Evolutionary conservation across 2,888 invertebrate species (phyloP).

Genomic region (Ectemnius cavifrons): DNA sequence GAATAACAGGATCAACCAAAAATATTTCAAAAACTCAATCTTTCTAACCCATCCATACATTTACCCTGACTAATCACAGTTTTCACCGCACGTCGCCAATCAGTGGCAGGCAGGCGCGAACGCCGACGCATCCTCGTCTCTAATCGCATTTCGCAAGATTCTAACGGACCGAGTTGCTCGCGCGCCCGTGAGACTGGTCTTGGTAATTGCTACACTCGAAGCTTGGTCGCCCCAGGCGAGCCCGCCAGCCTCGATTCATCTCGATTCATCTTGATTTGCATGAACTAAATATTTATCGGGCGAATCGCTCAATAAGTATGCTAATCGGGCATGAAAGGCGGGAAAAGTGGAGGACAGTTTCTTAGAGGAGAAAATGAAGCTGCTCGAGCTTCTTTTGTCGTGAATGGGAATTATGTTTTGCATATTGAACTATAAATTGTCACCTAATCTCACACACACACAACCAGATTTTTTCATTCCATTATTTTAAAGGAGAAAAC

Average conservation of each 20-base stretch:
- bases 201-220: conserved; percentile 26
- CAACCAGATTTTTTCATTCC: too few relatives aligned
- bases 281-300: conserved; percentile 62
- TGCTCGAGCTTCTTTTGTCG: too few relatives aligned
- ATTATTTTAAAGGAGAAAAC: conserved; percentile 31
- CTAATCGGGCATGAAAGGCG: conserved; percentile 13
- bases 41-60: too few relatives aligned
- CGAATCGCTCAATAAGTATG: conserved; percentile 53
- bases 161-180: conserved; percentile 35
- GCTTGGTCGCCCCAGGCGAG: conserved; percentile 34
- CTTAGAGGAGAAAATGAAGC: too few relatives aligned
- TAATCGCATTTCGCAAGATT: conserved; percentile 15
- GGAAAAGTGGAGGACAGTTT: too few relatives aligned
- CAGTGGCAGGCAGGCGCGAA: not conserved
- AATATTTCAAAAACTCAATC: too few relatives aligned
- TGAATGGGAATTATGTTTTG: too few relatives aligned
- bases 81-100: too few relatives aligned
- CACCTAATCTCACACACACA: too few relatives aligned
- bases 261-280: conserved; percentile 57
- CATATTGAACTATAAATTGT: too few relatives aligned
- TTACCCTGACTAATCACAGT: too few relatives aligned
- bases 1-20: too few relatives aligned
- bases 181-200: conserved; percentile 25
- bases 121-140: not conserved
- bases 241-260: conserved; percentile 52